phyloP scores from a whole-genome alignment of 2,113 vertebrate genomes.

The Columba janthina region DNA sequence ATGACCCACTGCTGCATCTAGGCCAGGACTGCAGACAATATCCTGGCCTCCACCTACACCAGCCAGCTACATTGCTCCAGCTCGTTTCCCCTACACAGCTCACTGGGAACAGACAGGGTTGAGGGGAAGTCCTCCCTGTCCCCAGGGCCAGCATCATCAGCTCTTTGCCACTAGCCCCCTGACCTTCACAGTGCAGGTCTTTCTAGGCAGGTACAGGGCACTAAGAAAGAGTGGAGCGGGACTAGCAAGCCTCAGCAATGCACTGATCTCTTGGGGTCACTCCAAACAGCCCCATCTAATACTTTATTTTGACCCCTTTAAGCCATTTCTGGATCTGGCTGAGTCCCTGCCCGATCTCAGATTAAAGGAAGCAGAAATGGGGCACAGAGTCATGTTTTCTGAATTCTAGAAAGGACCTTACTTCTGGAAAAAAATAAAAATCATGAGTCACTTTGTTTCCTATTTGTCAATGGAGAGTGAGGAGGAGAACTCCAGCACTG shows the following conservation, averaged over 20 bases:
- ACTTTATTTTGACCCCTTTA: not conserved
- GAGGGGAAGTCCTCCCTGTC: not conserved
- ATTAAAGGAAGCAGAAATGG: not conserved
- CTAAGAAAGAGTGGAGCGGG: not conserved
- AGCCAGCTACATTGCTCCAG: not conserved
- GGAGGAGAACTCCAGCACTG: not conserved
- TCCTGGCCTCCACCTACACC: not conserved
- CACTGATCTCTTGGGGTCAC: not conserved
- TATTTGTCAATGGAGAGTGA: not conserved
- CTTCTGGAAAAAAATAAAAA: not conserved
- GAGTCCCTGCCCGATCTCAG: not conserved
- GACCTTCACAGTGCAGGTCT: not conserved
- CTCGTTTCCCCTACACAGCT: not conserved
- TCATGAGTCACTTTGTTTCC: not conserved
- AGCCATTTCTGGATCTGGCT: not conserved
- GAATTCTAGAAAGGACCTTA: not conserved
- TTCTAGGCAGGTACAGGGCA: not conserved
- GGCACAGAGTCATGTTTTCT: not conserved
- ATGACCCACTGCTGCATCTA: not conserved
- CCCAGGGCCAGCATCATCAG: not conserved
- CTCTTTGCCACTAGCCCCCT: not conserved
- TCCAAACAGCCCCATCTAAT: not conserved
- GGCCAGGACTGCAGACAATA: not conserved
- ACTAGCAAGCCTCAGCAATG: not conserved
- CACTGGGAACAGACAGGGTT: not conserved